phyloP scores from a whole-genome alignment of 2,888 invertebrate genomes.

The Scotopteryx bipunctaria region DNA sequence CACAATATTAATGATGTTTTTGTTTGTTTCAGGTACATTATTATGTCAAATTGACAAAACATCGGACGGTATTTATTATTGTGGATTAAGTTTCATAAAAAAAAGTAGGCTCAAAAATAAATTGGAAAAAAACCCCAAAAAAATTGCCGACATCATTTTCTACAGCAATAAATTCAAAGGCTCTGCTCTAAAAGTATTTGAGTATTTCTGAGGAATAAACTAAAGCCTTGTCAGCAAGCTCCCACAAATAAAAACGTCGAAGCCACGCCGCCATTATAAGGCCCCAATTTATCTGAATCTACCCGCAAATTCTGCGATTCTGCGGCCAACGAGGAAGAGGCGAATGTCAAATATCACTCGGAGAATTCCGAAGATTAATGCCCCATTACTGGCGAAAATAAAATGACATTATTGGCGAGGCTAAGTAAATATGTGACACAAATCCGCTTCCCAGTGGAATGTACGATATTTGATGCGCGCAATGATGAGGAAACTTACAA shows the following conservation, averaged over 20 bases:
- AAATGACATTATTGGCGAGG: slow-evolving; percentile 42
- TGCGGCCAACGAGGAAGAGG: slow-evolving; percentile 40
- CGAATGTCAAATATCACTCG: slow-evolving; percentile 53
- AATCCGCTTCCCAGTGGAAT: slow-evolving; percentile 14
- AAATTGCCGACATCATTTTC: too few relatives aligned
- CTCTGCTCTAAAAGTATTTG: too few relatives aligned
- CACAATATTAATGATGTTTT: slow-evolving; percentile 8
- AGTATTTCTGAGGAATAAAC: slow-evolving; percentile 2
- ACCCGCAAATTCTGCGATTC: slow-evolving; percentile 37
- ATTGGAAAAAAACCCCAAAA: too few relatives aligned
- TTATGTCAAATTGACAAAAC: too few relatives aligned
- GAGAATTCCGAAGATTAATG: slow-evolving; percentile 59
- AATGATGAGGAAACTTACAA: slow-evolving; percentile 1
- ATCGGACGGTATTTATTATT: background rate
- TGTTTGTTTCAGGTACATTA: slow-evolving; percentile 37
- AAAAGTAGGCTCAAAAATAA: background rate
- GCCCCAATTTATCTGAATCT: slow-evolving; percentile 31
- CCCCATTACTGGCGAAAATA: slow-evolving; percentile 47
- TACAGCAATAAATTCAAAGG: too few relatives aligned
- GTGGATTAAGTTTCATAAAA: too few relatives aligned
- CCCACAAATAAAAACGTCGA: slow-evolving; percentile 11
- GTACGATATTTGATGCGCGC: slow-evolving; percentile 22
- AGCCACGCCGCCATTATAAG: slow-evolving; percentile 9
- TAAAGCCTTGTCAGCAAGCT: slow-evolving; percentile 1
- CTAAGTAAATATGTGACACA: slow-evolving; percentile 26